Evolutionary conservation across 2,797 vertebrate species (phyloP).

Genomic region (Smutsia gigantea): DNA sequence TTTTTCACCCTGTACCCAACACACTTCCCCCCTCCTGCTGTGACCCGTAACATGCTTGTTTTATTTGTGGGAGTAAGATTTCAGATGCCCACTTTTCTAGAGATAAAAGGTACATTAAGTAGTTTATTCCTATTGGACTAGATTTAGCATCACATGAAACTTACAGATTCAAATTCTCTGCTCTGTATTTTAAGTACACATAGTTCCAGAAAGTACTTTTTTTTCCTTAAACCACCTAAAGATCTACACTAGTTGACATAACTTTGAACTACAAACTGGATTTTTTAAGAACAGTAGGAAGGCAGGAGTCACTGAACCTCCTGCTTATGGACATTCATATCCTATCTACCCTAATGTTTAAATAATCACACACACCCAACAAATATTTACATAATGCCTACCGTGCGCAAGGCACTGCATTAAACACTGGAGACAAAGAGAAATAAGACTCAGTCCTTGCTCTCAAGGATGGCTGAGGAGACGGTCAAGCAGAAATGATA

Average conservation of each 20-base stretch:
- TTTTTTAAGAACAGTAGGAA: not conserved
- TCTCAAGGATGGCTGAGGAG: not conserved
- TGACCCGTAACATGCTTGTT: not conserved
- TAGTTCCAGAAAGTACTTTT: not conserved
- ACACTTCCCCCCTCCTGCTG: not conserved
- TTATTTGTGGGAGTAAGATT: not conserved
- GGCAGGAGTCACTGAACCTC: conserved; percentile 15
- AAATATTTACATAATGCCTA: conserved; percentile 50
- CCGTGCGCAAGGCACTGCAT: not conserved
- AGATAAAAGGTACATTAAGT: not conserved
- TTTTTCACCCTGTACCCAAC: not conserved
- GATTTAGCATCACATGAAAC: not conserved
- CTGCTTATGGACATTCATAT: not conserved
- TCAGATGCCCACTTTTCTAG: not conserved
- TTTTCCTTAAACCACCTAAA: not conserved
- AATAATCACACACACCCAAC: conserved; percentile 1
- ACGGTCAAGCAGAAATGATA: too few relatives aligned
- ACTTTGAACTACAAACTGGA: not conserved
- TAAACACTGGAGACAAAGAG: not conserved
- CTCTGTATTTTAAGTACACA: not conserved
- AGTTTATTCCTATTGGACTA: not conserved
- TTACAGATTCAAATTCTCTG: not conserved
- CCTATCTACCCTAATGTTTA: conserved; percentile 38
- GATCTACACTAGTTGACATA: not conserved
- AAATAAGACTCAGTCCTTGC: not conserved